Conservation (phyloP, 2,797 vertebrate genomes). For the Halcyon badia region DNA sequence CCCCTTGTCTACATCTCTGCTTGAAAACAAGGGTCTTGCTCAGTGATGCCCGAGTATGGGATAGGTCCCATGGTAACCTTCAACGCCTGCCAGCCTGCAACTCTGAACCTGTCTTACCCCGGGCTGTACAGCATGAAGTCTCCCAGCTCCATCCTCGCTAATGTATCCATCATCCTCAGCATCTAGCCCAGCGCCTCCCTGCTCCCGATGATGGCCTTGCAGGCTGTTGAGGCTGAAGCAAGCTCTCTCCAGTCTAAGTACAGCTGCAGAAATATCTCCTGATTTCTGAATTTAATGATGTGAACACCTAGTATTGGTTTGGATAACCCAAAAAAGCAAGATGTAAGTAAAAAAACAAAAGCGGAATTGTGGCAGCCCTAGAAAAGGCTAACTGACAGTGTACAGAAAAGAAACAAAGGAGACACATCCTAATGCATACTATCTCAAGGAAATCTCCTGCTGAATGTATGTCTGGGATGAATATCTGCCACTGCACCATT, state of each 20-base stretch:
- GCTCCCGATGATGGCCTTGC: fast-evolving
- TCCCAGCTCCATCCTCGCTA: background rate
- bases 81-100: background rate
- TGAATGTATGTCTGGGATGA: background rate
- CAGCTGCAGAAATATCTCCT: background rate
- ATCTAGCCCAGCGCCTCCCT: background rate
- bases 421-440: background rate
- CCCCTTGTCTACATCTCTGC: background rate
- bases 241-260: background rate
- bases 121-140: too few relatives aligned
- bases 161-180: fast-evolving
- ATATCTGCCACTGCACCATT: background rate
- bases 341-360: background rate
- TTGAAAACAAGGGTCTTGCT: background rate
- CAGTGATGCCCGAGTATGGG: background rate
- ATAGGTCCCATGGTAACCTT: fast-evolving
- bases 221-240: background rate
- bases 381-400: background rate
- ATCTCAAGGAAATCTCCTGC: background rate
- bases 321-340: background rate
- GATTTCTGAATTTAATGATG: background rate
- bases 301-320: background rate
- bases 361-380: background rate
- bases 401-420: background rate
- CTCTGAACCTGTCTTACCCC: background rate